These are phyloP conservation scores for Theocolax elegans DNA, from an alignment of 1,140 invertebrate genomes.

Conservation along the genomic window DNA sequence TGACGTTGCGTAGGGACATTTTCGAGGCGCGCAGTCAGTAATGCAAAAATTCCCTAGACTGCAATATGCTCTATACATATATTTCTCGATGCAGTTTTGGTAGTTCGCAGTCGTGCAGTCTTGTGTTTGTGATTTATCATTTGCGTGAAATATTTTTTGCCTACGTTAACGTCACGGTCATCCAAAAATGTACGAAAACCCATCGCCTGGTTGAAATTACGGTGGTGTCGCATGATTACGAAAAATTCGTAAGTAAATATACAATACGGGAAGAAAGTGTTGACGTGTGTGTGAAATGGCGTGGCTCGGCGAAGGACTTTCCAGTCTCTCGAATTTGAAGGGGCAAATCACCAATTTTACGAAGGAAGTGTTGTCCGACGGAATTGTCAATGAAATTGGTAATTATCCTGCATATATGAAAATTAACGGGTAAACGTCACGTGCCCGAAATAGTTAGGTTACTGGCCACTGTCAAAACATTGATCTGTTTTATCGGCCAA, in stretches of 20 bases:
- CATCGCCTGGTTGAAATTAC: slow-evolving; percentile 1
- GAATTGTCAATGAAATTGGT: slow-evolving; percentile 69
- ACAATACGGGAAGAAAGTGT: slow-evolving; percentile 43
- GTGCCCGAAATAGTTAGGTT: slow-evolving; percentile 50
- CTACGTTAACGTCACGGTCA: neutral
- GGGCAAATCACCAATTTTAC: slow-evolving; percentile 82
- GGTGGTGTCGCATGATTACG: neutral
- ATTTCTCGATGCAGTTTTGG: slow-evolving; percentile 4
- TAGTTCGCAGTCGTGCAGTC: slow-evolving; percentile 22
- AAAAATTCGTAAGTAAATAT: neutral
- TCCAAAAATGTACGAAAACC: neutral
- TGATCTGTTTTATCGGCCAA: slow-evolving; percentile 54
- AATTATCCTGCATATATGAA: slow-evolving; percentile 47
- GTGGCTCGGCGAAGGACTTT: slow-evolving; percentile 79
- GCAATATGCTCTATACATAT: slow-evolving; percentile 24
- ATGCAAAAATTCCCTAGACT: slow-evolving; percentile 20
- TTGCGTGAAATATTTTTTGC: slow-evolving; percentile 6
- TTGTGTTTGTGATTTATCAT: slow-evolving; percentile 7
- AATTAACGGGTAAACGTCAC: neutral
- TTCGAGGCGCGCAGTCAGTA: too few relatives aligned
- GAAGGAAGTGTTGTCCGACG: slow-evolving; percentile 76
- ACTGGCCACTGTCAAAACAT: slow-evolving; percentile 61
- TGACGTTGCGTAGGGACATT: too few relatives aligned
- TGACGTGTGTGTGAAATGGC: slow-evolving; percentile 75
- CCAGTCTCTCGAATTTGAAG: slow-evolving; percentile 77